Percentiles rank a stretch among this genome's conserved stretches.
Conservation (phyloP, 2,888 invertebrate genomes). For the Mythimna albipuncta region DNA sequence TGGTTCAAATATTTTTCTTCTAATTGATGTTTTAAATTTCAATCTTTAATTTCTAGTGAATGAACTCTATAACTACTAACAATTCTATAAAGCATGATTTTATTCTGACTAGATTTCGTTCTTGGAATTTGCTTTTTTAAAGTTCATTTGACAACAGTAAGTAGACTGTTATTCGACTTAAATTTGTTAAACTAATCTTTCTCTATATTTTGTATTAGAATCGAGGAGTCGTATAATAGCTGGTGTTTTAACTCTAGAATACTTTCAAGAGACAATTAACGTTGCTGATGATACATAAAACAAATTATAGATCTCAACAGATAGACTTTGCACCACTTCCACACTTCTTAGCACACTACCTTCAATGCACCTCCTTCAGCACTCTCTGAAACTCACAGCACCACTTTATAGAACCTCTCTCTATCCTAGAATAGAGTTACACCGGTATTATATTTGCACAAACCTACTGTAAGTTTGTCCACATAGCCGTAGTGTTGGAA, state of each 20-base stretch:
- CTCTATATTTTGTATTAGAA: not conserved
- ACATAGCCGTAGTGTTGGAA: conserved; percentile 85
- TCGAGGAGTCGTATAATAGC: conserved; percentile 12
- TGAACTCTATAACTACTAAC: conserved; percentile 10
- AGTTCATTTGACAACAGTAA: conserved; percentile 4
- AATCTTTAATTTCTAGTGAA: conserved; percentile 38
- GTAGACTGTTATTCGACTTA: conserved; percentile 20
- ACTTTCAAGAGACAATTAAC: not conserved
- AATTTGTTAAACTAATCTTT: not conserved
- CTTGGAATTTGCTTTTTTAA: not conserved
- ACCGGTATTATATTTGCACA: conserved; percentile 82
- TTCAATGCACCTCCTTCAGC: conserved; percentile 86
- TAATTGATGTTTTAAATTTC: not conserved
- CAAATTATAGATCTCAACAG: conserved; percentile 86
- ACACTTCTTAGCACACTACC: conserved; percentile 88
- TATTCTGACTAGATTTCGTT: conserved; percentile 29
- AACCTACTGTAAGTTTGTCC: conserved; percentile 82
- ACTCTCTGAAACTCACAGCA: conserved; percentile 79
- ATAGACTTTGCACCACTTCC: conserved; percentile 87
- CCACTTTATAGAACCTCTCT: conserved; percentile 82
- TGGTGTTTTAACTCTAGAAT: not conserved
- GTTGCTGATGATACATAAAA: conserved; percentile 30
- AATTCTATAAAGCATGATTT: conserved; percentile 40
- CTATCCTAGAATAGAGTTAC: conserved; percentile 86
- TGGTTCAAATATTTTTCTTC: not conserved